A percentile compares a stretch with the other conserved stretches of the same genome.
Evolutionary conservation across 2,888 invertebrate genomes (phyloP).

Genomic region (Monopis laevigella): DNA sequence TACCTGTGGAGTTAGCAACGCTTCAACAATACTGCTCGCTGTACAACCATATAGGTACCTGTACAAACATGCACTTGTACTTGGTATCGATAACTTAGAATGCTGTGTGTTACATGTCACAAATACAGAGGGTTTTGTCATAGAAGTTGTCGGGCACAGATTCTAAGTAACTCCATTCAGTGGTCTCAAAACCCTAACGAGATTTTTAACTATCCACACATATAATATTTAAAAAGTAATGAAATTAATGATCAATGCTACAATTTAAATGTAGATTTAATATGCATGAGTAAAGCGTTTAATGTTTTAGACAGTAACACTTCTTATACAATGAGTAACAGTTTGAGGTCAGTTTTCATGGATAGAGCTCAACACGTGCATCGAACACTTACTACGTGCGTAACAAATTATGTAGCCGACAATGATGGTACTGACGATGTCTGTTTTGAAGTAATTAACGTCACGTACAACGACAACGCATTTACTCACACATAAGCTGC

Average conservation of each 20-base stretch:
- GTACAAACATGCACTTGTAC: slow-evolving; percentile 2
- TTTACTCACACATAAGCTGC: slow-evolving; percentile 66
- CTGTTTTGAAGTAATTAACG: slow-evolving; percentile 8
- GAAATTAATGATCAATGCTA: background rate
- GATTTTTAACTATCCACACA: slow-evolving; percentile 13
- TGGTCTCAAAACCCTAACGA: slow-evolving; percentile 39
- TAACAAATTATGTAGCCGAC: slow-evolving; percentile 31
- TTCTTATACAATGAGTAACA: slow-evolving; percentile 1
- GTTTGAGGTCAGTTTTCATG: background rate
- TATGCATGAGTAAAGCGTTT: slow-evolving; percentile 66
- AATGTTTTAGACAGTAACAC: slow-evolving; percentile 3
- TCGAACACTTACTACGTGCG: slow-evolving; percentile 34
- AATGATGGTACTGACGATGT: slow-evolving; percentile 26
- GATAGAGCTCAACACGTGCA: slow-evolving; percentile 31
- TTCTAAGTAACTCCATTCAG: slow-evolving; percentile 67
- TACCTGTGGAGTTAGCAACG: slow-evolving; percentile 67
- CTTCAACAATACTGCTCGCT: slow-evolving; percentile 6
- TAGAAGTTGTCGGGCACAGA: slow-evolving; percentile 5
- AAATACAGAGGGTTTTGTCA: background rate
- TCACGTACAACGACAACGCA: slow-evolving; percentile 54
- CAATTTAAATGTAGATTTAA: slow-evolving; percentile 23
- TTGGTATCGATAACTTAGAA: background rate
- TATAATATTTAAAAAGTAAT: background rate
- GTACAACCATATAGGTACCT: background rate
- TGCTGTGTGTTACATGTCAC: background rate